phyloP scores from a whole-genome alignment of 2,113 vertebrate genomes.

The Chrysochloris asiatica region DNA sequence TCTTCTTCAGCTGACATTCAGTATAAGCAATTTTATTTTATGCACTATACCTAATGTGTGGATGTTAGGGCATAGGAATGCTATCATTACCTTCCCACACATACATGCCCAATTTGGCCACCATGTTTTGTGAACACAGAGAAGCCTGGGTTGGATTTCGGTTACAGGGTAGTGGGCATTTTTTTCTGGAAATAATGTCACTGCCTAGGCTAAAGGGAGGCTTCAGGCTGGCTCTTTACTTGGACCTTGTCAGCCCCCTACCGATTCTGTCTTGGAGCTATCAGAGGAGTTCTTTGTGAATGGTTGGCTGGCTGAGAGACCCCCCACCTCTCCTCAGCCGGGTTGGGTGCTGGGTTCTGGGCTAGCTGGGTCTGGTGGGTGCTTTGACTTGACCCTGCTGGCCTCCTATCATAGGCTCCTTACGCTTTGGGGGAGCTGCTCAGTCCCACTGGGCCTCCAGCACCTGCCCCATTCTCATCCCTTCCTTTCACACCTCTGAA shows the following conservation, averaged over 20 bases:
- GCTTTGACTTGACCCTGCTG: constrained; percentile 5
- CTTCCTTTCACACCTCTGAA: constrained; percentile 48
- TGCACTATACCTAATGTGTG: constrained; percentile 20
- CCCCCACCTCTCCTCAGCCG: not conserved
- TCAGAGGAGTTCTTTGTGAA: constrained; percentile 26
- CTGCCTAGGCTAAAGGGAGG: not conserved
- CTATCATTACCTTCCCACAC: not conserved
- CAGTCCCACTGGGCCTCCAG: not conserved
- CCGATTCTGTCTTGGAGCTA: not conserved
- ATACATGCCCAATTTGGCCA: not conserved
- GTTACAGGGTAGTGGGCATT: not conserved
- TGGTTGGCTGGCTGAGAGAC: not conserved
- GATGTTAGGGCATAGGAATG: constrained; percentile 44
- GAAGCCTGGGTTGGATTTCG: constrained; percentile 21
- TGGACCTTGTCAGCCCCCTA: not conserved
- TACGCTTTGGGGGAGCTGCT: constrained; percentile 23
- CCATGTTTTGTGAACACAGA: constrained; percentile 28
- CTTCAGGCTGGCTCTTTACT: not conserved
- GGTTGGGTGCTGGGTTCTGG: not conserved
- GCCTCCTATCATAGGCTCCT: constrained; percentile 14
- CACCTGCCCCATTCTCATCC: constrained; percentile 42
- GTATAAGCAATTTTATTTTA: constrained; percentile 42
- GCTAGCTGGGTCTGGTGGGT: not conserved
- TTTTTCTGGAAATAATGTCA: constrained; percentile 42
- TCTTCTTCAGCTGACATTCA: constrained; percentile 49